Evolutionary conservation across 2,888 invertebrate genomes (phyloP).

Genomic region (Sinopyrophorus schimmeli): DNA sequence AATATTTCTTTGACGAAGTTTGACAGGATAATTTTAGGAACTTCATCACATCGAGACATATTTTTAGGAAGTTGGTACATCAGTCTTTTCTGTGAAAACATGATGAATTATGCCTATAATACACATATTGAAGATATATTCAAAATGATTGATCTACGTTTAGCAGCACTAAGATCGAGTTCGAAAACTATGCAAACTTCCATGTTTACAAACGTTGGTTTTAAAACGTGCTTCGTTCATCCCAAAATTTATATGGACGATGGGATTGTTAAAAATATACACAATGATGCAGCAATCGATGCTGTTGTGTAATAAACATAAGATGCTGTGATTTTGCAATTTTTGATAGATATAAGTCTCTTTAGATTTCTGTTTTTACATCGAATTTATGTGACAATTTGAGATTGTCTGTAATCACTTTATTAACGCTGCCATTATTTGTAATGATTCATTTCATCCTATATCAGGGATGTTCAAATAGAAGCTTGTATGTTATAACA

Average conservation of each 20-base stretch:
- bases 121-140: conserved; percentile 66
- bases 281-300: neutral
- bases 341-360: too few species aligned
- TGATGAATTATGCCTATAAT: conserved; percentile 66
- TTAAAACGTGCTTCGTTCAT: conserved; percentile 67
- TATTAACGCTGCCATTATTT: too few species aligned
- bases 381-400: too few species aligned
- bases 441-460: too few species aligned
- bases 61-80: conserved; percentile 71
- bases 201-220: conserved; percentile 63
- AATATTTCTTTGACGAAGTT: conserved; percentile 4
- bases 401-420: too few species aligned
- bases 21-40: conserved; percentile 52
- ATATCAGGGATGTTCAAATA: too few species aligned
- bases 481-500: too few species aligned
- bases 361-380: too few species aligned
- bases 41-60: conserved; percentile 64
- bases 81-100: conserved; percentile 65
- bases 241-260: conserved; percentile 62
- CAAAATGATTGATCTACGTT: conserved; percentile 61
- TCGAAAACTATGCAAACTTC: conserved; percentile 62
- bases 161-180: conserved; percentile 52
- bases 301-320: neutral
- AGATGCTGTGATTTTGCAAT: neutral
- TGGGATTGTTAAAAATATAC: conserved; percentile 39